These are phyloP conservation scores for Leuciscus idus DNA, from an alignment of 2,113 vertebrate genomes.

Conservation along the genomic window DNA sequence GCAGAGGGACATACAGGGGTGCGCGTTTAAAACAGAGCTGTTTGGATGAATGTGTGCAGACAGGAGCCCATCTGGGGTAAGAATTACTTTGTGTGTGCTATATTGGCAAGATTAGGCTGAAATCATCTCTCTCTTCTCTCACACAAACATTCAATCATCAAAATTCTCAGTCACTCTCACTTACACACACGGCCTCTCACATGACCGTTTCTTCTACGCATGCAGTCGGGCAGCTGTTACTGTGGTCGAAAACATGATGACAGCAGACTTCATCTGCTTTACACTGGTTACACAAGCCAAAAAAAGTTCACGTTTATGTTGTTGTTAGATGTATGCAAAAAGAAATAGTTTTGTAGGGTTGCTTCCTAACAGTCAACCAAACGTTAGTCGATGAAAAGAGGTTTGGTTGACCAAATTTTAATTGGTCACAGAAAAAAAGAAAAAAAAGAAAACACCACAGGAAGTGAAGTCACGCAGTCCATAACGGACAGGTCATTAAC, in stretches of 20 bases:
- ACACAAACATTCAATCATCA: slow-evolving; percentile 5
- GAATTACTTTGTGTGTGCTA: background rate
- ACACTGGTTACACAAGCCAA: background rate
- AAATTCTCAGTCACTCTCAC: background rate
- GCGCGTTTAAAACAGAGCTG: background rate
- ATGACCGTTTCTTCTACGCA: slow-evolving; percentile 6
- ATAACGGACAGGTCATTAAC: no score
- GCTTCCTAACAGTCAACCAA: no score
- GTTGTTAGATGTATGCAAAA: background rate
- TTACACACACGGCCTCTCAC: background rate
- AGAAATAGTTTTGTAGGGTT: background rate
- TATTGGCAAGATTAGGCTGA: background rate
- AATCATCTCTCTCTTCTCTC: background rate
- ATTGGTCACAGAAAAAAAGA: no score
- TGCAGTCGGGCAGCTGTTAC: slow-evolving; percentile 16
- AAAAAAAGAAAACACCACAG: no score
- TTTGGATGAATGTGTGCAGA: background rate
- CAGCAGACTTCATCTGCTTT: slow-evolving; percentile 19
- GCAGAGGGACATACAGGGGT: slow-evolving; percentile 5
- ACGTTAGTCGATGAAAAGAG: no score
- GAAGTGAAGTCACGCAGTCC: no score
- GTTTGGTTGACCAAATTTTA: no score
- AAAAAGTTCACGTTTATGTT: background rate
- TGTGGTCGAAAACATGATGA: background rate
- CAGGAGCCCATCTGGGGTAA: slow-evolving; percentile 6